These are phyloP conservation scores for Glaucomys volans DNA, from an alignment of 2,113 vertebrate species.

Conservation along the genomic window DNA sequence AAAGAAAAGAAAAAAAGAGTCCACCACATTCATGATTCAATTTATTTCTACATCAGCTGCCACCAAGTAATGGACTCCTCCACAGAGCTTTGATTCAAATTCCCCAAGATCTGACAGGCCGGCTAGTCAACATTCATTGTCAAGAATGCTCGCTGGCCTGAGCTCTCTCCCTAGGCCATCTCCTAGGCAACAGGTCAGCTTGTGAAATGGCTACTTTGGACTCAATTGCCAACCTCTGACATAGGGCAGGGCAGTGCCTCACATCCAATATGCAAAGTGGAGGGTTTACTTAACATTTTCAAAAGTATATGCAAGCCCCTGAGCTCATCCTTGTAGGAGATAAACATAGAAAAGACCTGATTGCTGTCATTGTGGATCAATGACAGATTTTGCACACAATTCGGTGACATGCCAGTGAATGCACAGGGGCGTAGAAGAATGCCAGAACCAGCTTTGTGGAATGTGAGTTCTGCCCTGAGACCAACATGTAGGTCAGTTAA, in stretches of 20 bases:
- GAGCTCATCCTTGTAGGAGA: background rate
- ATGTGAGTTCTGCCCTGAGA: background rate
- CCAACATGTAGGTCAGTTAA: background rate
- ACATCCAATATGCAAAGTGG: background rate
- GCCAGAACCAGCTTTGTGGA: background rate
- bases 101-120: background rate
- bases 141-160: background rate
- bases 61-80: background rate
- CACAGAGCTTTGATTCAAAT: background rate
- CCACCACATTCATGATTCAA: background rate
- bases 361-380: background rate
- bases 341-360: background rate
- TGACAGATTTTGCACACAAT: background rate
- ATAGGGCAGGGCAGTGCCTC: background rate
- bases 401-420: background rate
- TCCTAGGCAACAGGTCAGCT: background rate
- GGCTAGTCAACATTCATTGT: background rate
- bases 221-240: background rate
- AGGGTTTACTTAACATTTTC: background rate
- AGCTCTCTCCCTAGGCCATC: too few relatives aligned
- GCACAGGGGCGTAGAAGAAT: background rate
- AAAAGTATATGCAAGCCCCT: background rate
- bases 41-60: background rate
- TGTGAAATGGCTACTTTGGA: background rate
- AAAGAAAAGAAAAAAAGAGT: background rate